A percentile compares a stretch with the other conserved stretches of the same genome.
Evolutionary conservation across 2,113 vertebrate genomes (phyloP).

Genomic region (Coptodon bakossiorum): DNA sequence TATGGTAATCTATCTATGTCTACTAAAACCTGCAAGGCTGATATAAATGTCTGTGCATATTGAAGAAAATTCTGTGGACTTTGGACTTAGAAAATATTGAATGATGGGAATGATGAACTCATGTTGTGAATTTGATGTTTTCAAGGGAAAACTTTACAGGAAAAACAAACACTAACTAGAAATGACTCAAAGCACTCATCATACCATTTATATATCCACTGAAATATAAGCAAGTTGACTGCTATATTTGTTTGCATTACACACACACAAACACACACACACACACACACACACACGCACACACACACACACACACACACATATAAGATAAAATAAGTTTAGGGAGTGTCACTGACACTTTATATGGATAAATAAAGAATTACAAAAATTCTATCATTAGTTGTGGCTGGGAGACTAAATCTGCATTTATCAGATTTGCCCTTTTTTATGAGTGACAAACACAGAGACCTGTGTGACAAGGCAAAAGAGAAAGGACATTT

Average conservation of each 20-base stretch:
- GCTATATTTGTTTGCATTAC: not conserved
- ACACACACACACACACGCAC: too few species aligned
- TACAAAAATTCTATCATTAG: not conserved
- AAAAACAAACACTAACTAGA: not conserved
- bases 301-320: accelerated
- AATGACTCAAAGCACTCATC: not conserved
- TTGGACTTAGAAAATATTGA: not conserved
- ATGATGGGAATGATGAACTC: not conserved
- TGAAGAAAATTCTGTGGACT: not conserved
- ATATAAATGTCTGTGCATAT: not conserved
- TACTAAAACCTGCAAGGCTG: not conserved
- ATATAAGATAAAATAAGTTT: not conserved
- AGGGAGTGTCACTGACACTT: not conserved
- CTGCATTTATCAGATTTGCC: not conserved
- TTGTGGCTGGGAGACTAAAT: not conserved
- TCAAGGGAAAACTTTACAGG: accelerated
- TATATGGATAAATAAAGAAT: not conserved
- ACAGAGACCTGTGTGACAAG: not conserved
- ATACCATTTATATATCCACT: not conserved
- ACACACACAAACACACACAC: not conserved
- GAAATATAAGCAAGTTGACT: not conserved
- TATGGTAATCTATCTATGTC: not conserved
- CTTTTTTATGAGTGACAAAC: not conserved
- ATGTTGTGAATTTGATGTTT: not conserved
- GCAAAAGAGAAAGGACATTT: not conserved